These are phyloP conservation scores for Calephelis virginiensis DNA, from an alignment of 1,140 invertebrate genomes.

Conservation along the genomic window DNA sequence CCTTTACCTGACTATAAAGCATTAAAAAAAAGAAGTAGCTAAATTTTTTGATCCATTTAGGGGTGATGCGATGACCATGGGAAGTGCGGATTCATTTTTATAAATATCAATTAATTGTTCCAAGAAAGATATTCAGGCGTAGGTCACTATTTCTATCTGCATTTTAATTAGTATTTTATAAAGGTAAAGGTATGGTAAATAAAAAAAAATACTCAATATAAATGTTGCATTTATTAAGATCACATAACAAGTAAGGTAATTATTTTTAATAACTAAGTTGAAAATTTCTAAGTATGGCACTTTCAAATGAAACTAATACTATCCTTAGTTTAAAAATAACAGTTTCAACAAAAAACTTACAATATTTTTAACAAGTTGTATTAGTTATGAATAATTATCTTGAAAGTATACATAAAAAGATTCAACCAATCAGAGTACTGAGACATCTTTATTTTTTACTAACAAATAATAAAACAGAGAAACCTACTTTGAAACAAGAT, in stretches of 20 bases:
- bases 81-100: too few species aligned
- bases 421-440: background rate
- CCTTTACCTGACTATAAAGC: too few species aligned
- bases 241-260: background rate
- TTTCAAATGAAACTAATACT: background rate
- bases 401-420: background rate
- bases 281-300: background rate
- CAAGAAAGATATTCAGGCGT: too few species aligned
- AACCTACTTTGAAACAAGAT: too few species aligned
- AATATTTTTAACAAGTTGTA: slow-evolving; percentile 17
- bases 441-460: too few species aligned
- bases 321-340: slow-evolving; percentile 1
- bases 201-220: slow-evolving; percentile 14
- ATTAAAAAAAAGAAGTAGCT: too few species aligned
- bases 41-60: too few species aligned
- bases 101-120: too few species aligned
- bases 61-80: too few species aligned
- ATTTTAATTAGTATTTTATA: background rate
- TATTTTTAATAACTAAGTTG: background rate
- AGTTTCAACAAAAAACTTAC: slow-evolving; percentile 8
- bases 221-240: slow-evolving; percentile 36
- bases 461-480: slow-evolving; percentile 1
- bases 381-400: slow-evolving; percentile 1
- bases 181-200: background rate
- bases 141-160: too few species aligned